phyloP scores from a whole-genome alignment of 2,113 vertebrate genomes.

The Tapirus terrestris region DNA sequence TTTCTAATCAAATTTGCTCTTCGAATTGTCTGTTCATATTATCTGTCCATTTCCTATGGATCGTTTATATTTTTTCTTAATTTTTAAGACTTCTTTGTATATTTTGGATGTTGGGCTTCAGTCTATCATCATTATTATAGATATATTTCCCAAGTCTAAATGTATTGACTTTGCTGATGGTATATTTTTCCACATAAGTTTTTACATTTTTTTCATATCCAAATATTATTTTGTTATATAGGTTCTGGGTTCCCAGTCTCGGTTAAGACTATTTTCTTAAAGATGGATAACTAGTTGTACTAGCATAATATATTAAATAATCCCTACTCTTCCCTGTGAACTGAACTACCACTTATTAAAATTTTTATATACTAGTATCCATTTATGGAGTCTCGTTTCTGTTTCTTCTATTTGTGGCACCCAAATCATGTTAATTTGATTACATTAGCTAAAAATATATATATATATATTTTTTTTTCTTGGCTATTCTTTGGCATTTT shows the following conservation, averaged over 20 bases:
- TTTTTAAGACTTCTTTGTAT: background rate
- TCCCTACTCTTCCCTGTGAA: slow-evolving; percentile 8
- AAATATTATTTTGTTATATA: slow-evolving; percentile 17
- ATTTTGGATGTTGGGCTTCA: slow-evolving; percentile 1
- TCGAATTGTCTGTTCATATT: slow-evolving; percentile 30
- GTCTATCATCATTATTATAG: background rate
- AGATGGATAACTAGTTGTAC: slow-evolving; percentile 20
- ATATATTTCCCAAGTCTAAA: background rate
- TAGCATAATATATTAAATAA: background rate
- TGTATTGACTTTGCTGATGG: background rate
- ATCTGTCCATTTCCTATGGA: background rate
- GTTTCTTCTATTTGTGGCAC: background rate
- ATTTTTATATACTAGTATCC: slow-evolving; percentile 11
- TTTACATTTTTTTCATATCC: background rate
- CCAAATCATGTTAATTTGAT: background rate
- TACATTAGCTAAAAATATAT: background rate
- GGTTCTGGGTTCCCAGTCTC: slow-evolving; percentile 2
- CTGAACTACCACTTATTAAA: background rate
- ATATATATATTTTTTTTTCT: background rate
- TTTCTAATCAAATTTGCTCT: slow-evolving; percentile 11
- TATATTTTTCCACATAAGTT: background rate
- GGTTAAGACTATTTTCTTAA: slow-evolving; percentile 26
- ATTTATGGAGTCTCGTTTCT: slow-evolving; percentile 31
- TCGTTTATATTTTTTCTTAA: slow-evolving; percentile 43
- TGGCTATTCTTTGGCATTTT: background rate